Conservation (phyloP, 2,888 invertebrate genomes). For the Lithophane socia region DNA sequence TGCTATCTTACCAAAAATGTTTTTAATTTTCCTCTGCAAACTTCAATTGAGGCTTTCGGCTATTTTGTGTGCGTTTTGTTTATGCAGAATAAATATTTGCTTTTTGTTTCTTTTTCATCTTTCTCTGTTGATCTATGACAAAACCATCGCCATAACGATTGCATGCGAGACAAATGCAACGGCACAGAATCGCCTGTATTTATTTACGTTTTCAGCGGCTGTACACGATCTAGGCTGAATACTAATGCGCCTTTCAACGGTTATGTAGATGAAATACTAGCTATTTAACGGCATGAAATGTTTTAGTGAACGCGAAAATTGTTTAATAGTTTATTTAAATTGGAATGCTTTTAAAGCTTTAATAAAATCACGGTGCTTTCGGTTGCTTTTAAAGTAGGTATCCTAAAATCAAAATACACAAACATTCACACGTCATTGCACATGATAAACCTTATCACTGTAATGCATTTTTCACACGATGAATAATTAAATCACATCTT, state of each 20-base stretch:
- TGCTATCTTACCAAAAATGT: background rate
- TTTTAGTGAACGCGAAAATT: constrained; percentile 38
- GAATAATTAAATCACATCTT: background rate
- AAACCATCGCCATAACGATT: constrained; percentile 64
- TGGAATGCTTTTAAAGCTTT: background rate
- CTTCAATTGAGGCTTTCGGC: background rate
- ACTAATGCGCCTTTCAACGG: constrained; percentile 62
- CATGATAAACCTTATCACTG: background rate
- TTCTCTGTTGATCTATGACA: constrained; percentile 46
- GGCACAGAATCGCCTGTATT: constrained; percentile 59
- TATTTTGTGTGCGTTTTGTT: background rate
- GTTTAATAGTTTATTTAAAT: background rate
- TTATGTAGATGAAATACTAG: constrained; percentile 55
- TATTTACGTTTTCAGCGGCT: constrained; percentile 64
- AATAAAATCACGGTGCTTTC: background rate
- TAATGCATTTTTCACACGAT: background rate
- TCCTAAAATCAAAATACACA: background rate
- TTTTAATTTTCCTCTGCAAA: background rate
- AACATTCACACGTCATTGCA: background rate
- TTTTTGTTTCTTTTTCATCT: background rate
- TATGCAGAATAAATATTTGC: background rate
- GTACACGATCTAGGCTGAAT: constrained; percentile 65
- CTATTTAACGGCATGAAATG: constrained; percentile 51
- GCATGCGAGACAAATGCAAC: constrained; percentile 66
- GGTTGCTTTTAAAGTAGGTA: background rate